Conservation (phyloP, 1,140 invertebrate species). For the Panagrolaimus sp. region DNA sequence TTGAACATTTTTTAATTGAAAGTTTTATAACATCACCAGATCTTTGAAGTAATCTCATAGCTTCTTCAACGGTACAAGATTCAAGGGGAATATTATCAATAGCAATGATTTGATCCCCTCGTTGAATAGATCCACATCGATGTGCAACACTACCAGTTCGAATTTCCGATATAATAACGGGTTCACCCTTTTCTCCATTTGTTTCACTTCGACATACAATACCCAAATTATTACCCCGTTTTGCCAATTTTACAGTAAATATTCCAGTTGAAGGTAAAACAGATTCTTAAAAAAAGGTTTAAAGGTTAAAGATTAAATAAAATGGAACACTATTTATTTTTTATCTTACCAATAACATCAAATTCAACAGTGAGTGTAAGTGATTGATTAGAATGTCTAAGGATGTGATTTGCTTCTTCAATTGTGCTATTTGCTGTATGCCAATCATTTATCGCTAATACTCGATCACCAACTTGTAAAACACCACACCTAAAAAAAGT, state of each 20-base stretch:
- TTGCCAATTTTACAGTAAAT: conserved; percentile 79
- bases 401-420: conserved; percentile 62
- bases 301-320: conserved; percentile 58
- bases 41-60: conserved; percentile 70
- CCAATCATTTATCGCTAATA: conserved; percentile 73
- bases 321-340: conserved; percentile 69
- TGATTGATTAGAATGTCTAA: conserved; percentile 61
- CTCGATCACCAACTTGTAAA: conserved; percentile 73
- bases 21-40: conserved; percentile 71
- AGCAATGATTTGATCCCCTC: conserved; percentile 77
- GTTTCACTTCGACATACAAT: conserved; percentile 74
- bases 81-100: conserved; percentile 78
- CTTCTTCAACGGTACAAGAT: conserved; percentile 68
- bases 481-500: conserved; percentile 66
- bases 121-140: conserved; percentile 71
- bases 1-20: conserved; percentile 66
- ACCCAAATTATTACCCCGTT: conserved; percentile 71
- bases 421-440: conserved; percentile 60
- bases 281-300: conserved; percentile 65
- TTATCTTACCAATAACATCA: conserved; percentile 69
- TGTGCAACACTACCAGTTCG: conserved; percentile 81
- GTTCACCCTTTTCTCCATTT: conserved; percentile 62
- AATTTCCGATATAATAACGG: conserved; percentile 74
- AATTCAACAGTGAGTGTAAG: conserved; percentile 71
- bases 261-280: conserved; percentile 81